Percentiles rank a stretch among this genome's conserved stretches.
These are phyloP conservation scores for Helicoverpa armigera DNA, from an alignment of 1,140 invertebrate species.

Conservation along the genomic window DNA sequence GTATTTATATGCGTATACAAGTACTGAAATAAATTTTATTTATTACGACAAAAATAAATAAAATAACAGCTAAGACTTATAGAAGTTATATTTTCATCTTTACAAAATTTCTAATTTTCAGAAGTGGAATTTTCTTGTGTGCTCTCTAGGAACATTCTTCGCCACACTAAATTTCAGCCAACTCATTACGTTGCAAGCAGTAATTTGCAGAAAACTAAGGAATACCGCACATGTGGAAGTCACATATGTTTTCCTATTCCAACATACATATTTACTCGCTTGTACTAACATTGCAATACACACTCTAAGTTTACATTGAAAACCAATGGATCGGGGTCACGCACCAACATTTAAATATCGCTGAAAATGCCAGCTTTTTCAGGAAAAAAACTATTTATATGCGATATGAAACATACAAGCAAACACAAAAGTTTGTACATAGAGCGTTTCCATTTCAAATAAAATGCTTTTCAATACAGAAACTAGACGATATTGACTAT, in stretches of 20 bases:
- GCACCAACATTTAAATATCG: too few relatives aligned
- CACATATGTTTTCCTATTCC: not conserved
- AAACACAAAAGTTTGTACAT: too few relatives aligned
- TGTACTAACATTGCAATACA: not conserved
- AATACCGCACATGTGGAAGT: not conserved
- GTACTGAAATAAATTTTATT: conserved; percentile 4
- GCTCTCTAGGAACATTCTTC: not conserved
- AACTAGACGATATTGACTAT: too few relatives aligned
- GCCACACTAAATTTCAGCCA: conserved; percentile 23
- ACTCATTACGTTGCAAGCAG: conserved; percentile 23
- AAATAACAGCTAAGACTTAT: not conserved
- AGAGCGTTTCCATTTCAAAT: too few relatives aligned
- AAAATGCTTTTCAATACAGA: too few relatives aligned
- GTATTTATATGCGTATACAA: not conserved
- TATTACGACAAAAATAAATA: not conserved
- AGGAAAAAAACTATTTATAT: too few relatives aligned
- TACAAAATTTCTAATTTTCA: conserved; percentile 3
- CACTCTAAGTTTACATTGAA: too few relatives aligned
- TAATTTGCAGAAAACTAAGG: conserved; percentile 22
- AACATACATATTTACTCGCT: not conserved
- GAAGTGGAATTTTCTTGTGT: conserved; percentile 4
- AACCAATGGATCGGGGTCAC: too few relatives aligned
- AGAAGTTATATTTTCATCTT: not conserved
- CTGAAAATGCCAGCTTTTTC: too few relatives aligned
- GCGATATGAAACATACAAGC: too few relatives aligned